These are phyloP conservation scores for Zaprionus lachaisei DNA, from an alignment of 1,140 invertebrate species.

Conservation along the genomic window DNA sequence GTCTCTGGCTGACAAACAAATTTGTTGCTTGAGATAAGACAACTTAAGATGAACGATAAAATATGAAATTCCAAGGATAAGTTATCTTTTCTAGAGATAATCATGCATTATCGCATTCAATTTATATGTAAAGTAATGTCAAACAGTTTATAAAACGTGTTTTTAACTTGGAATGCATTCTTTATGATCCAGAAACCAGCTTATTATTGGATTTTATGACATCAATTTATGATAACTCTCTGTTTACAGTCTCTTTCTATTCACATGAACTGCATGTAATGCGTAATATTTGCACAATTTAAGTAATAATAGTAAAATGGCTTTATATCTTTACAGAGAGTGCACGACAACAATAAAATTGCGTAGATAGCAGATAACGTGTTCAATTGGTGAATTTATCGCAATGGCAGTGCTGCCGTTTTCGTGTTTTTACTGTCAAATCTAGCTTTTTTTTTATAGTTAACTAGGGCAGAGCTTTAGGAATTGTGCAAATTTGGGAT, in stretches of 20 bases:
- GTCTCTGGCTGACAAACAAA: neutral
- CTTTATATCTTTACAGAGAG: neutral
- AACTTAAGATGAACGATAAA: neutral
- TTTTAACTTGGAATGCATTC: neutral
- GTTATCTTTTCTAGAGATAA: too few relatives aligned
- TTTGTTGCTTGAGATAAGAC: neutral
- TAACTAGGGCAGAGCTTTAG: too few relatives aligned
- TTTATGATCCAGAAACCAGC: neutral
- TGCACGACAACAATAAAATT: neutral
- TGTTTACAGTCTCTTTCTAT: too few relatives aligned
- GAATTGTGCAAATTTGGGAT: fast-evolving
- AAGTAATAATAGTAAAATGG: neutral
- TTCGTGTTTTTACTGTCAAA: fast-evolving
- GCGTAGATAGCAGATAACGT: neutral
- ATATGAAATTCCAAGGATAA: neutral
- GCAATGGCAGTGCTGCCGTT: neutral
- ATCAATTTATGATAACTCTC: too few relatives aligned
- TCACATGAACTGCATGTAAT: neutral
- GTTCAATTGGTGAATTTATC: neutral
- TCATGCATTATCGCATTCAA: too few relatives aligned
- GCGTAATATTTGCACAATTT: slow-evolving; percentile 4
- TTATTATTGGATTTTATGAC: neutral
- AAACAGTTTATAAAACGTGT: neutral
- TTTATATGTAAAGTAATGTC: neutral
- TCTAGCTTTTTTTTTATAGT: too few relatives aligned